These are phyloP conservation scores for Laticauda colubrina DNA, from an alignment of 2,113 vertebrate genomes.

Conservation along the genomic window DNA sequence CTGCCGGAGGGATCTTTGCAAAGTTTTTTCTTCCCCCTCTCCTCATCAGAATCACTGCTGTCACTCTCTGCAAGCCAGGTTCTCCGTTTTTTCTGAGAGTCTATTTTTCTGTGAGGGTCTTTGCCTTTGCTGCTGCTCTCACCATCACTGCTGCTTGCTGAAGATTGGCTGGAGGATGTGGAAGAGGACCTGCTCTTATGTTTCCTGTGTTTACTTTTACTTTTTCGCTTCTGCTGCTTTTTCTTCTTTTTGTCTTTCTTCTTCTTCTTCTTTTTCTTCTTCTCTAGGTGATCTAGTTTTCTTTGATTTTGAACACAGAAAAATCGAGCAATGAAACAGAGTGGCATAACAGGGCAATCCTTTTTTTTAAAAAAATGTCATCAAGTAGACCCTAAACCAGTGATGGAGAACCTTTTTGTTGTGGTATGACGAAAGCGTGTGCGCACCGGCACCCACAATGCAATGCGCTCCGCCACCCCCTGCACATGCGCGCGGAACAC, in stretches of 20 bases:
- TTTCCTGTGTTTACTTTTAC: slow-evolving; percentile 85
- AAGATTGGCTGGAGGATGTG: slow-evolving; percentile 71
- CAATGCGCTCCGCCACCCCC: too few species aligned
- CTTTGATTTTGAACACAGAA: slow-evolving; percentile 72
- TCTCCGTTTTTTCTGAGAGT: slow-evolving; percentile 78
- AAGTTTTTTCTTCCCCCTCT: slow-evolving; percentile 67
- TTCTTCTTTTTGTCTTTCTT: slow-evolving; percentile 82
- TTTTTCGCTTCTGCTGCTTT: slow-evolving; percentile 83
- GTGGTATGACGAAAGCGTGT: too few species aligned
- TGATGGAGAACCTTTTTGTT: too few species aligned
- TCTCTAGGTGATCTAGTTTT: slow-evolving; percentile 94
- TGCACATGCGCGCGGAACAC: rapidly evolving
- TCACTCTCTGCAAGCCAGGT: slow-evolving; percentile 71
- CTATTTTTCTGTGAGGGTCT: slow-evolving; percentile 72
- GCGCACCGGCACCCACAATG: too few species aligned
- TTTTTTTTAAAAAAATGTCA: slow-evolving; percentile 19
- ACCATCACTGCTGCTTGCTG: slow-evolving; percentile 74
- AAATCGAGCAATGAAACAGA: slow-evolving; percentile 41
- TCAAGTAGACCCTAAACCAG: neutral
- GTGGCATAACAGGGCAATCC: slow-evolving; percentile 11
- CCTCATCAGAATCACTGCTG: slow-evolving; percentile 73
- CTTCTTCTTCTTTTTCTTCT: slow-evolving; percentile 78
- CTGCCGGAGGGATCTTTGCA: slow-evolving; percentile 64
- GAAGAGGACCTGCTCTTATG: slow-evolving; percentile 70
- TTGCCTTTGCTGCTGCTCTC: slow-evolving; percentile 77